Base-by-base conservation (phyloP, 2,888 invertebrate species). In the Lepetodrilus schrolli region DNA sequence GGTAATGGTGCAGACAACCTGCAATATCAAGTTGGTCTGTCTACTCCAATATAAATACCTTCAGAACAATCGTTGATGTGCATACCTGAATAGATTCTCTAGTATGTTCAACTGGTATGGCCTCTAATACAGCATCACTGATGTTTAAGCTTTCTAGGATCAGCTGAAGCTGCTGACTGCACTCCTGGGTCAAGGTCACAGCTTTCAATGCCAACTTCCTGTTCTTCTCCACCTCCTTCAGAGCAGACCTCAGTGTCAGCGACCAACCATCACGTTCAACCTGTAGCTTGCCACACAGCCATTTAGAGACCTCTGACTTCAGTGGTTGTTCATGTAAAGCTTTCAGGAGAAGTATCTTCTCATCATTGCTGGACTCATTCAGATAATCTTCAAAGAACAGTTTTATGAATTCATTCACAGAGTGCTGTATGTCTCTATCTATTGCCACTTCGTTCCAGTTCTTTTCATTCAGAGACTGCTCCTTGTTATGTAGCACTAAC, bases 241-340 rank as follows among this genome's bases (percentile, higher is more conserved):
- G 79, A 4, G 87, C 85, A 66, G 83, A 82, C 13, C 84, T 79
- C 3, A 87, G 83, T 74, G 85, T 85, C 66, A 82, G 82, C 23
- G 84, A 80, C 88, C 89, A 88, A 1, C 86, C 85, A 65, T 86
- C 83, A 2, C 87, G 78, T 65, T 87, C 87, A 20, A 78, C 73
- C 72, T 86, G 86, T 34, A 87, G 83, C 80, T 86, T 84, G 7
- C 80, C 68, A 4, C 84, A 81, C 20, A 87, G 75, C 86, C 86
- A 87, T 49, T 81, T 75, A 17, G 83, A 79, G 30, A 85, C 79
- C 21, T 81, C 83, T 30, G 47, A 10, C 30, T 58, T n/a, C 10
- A 78, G 78, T 5, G 81, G 81, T 20, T 79, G 82, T 38, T 82
- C 82, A 66, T 79, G 82, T 74, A 79, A 82, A n/a, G 79, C 78